phyloP scores from a whole-genome alignment of 2,797 vertebrate species.

The Limosa lapponica region DNA sequence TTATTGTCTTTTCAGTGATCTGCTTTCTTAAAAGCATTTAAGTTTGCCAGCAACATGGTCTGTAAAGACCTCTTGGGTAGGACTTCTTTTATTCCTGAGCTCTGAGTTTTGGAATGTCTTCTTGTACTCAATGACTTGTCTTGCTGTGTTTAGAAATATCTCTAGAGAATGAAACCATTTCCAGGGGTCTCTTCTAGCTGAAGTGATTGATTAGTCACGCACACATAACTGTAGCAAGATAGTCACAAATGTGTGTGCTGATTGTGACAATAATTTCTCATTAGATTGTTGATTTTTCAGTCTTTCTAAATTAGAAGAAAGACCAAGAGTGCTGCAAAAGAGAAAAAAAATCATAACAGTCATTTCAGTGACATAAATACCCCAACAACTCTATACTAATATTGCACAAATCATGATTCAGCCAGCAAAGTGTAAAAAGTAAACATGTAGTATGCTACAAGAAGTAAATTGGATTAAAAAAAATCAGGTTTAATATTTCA shows the following conservation, averaged over 20 bases:
- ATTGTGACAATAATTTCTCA: not conserved
- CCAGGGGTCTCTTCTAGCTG: not conserved
- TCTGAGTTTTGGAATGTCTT: not conserved
- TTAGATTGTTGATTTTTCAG: not conserved
- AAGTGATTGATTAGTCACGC: not conserved
- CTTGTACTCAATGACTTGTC: not conserved
- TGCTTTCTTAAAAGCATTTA: not conserved
- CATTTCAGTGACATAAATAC: not conserved
- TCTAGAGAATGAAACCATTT: not conserved
- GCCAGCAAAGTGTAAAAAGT: not conserved
- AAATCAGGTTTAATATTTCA: not conserved
- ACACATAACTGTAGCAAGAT: not conserved
- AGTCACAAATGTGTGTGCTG: not conserved
- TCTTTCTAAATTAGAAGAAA: not conserved
- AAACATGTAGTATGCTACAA: not conserved
- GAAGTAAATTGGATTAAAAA: conserved; percentile 35
- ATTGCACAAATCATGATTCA: not conserved
- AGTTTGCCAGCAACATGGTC: not conserved
- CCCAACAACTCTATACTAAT: not conserved
- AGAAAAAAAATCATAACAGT: not conserved
- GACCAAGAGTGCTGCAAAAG: not conserved
- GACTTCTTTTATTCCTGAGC: not conserved
- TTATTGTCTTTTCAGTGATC: not conserved
- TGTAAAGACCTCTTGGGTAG: not conserved
- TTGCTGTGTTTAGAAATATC: not conserved